phyloP scores from a whole-genome alignment of 1,140 invertebrate species.

The Orchesella cincta region DNA sequence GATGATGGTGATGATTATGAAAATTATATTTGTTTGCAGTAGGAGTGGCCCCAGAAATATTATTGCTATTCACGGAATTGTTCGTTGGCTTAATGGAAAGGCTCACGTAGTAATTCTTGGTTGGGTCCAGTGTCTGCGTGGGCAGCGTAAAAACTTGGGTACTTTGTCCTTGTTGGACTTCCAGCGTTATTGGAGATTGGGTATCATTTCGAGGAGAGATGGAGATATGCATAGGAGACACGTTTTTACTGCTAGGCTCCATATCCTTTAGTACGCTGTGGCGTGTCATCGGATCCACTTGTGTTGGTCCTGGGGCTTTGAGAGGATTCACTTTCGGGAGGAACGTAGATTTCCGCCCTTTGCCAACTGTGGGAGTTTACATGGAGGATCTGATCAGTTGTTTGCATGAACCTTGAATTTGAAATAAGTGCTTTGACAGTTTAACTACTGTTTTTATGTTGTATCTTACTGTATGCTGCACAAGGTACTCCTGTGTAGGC shows the following conservation, averaged over 20 bases:
- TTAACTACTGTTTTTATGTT: too few species aligned
- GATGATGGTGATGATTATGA: background rate
- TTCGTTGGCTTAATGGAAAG: conserved; percentile 71
- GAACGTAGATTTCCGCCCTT: conserved; percentile 37
- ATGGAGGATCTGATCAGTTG: background rate
- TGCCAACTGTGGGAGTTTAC: conserved; percentile 34
- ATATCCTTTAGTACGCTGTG: conserved; percentile 8
- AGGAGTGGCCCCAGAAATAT: background rate
- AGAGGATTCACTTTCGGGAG: conserved; percentile 45
- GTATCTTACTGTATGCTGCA: conserved; percentile 75
- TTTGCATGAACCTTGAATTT: background rate
- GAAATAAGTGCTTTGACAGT: background rate
- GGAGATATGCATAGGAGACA: conserved; percentile 34
- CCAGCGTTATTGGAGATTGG: conserved; percentile 55
- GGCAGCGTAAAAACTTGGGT: conserved; percentile 82
- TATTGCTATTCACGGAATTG: background rate
- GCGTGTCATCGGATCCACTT: conserved; percentile 27
- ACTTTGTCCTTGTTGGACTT: conserved; percentile 61
- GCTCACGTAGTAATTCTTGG: conserved; percentile 85
- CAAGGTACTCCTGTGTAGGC: conserved; percentile 86
- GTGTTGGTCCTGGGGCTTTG: conserved; percentile 46
- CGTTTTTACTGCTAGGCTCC: background rate
- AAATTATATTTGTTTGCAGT: conserved; percentile 3
- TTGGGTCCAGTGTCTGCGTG: conserved; percentile 78
- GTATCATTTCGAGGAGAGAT: conserved; percentile 53